Base-by-base conservation (phyloP, 2,797 vertebrate species). In the Chelon auratus region DNA sequence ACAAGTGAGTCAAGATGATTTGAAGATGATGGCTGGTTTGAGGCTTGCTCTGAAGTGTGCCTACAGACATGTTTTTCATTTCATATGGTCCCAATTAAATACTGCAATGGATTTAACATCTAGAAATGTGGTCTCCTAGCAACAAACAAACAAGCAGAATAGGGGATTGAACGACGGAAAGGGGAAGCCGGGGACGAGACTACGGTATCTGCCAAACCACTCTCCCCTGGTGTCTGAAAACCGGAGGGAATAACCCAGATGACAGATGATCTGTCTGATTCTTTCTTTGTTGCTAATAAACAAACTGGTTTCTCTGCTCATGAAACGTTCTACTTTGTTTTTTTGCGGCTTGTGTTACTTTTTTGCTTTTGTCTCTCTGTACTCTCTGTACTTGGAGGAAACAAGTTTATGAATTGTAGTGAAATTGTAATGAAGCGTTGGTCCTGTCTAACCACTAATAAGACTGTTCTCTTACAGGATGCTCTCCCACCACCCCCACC, bases 401-500 rank as follows among this genome's bases (percentile, higher is more conserved):
- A 59, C 15, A 10, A 45, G 11, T 43, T 33, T 33, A 75, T 42
- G 42, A 50, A 48, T 67, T 54, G 50, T n/a, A 30, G 12, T 55
- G 37, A 62, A 15, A n/a, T 42, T 47, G 65, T 75, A 54, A 78
- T 74, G 24, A 62, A 56, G 57, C 1, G 13, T 47, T 17, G 24
- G 62, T 60, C 15, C 33, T 37, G 1, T 80, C 22, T 8, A 4
- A 39, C 42, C 45, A 8, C 54, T 72, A 9, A 66, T 69, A 22
- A 52, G 15, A 39, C 63, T 72, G 24, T 53, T 48, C 74, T 48
- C 74, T 71, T 64, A 55, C 91, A 99, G 98, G 96, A 95, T 83
- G 91, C 95, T 87, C 96, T 97, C 80, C 98, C 97, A 43, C 97
- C 97, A 45, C 96, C 97, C 5, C 97, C 97, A 0, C 97, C 98